A percentile compares a stretch with the other conserved stretches of the same genome.
Evolutionary conservation across 1,140 invertebrate species (phyloP).

Genomic region (Dysdera silvatica): DNA sequence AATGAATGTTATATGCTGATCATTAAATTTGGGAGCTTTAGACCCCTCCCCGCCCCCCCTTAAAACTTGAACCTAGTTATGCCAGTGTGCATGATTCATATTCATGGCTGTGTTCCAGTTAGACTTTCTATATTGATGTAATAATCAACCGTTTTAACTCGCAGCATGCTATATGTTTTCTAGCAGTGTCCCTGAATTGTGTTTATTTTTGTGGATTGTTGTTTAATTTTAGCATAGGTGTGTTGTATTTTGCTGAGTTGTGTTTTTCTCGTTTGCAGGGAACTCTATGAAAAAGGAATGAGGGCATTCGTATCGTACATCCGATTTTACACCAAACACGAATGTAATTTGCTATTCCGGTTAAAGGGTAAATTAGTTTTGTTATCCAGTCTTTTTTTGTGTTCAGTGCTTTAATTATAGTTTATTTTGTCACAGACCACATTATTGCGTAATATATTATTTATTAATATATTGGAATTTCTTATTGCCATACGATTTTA

Average conservation of each 20-base stretch:
- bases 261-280: slow-evolving; percentile 35
- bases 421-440: not conserved
- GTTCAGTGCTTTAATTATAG: not conserved
- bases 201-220: not conserved
- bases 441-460: not conserved
- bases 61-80: too few species aligned
- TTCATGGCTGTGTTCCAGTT: too few species aligned
- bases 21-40: too few species aligned
- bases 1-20: too few species aligned
- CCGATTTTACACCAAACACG: slow-evolving; percentile 88
- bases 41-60: too few species aligned
- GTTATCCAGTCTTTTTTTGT: not conserved
- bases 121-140: too few species aligned
- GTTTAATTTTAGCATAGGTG: too few species aligned
- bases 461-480: not conserved
- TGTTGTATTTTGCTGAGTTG: not conserved
- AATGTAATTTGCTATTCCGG: slow-evolving; percentile 80
- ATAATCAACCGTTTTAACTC: too few species aligned
- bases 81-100: too few species aligned
- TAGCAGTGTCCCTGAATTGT: too few species aligned
- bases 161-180: too few species aligned
- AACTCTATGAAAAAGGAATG: slow-evolving; percentile 77
- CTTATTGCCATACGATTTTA: not conserved
- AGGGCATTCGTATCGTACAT: slow-evolving; percentile 93
- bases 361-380: slow-evolving; percentile 55